phyloP scores from a whole-genome alignment of 2,113 vertebrate genomes.

The Rhizomys pruinosus region DNA sequence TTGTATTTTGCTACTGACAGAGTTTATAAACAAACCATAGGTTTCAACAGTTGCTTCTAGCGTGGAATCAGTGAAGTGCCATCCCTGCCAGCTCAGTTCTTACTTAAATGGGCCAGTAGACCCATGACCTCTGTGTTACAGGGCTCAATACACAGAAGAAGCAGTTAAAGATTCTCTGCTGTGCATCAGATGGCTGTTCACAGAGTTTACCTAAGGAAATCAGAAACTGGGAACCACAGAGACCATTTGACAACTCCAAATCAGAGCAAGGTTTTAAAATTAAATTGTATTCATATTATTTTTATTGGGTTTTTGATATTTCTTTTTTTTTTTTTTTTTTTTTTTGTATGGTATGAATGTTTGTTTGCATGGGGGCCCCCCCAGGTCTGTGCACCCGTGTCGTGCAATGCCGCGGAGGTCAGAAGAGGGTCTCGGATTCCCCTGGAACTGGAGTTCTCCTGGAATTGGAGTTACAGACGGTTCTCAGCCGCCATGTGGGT shows the following conservation, averaged over 20 bases:
- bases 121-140: neutral
- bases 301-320: too few species aligned
- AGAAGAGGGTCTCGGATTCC: too few species aligned
- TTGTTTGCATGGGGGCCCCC: too few species aligned
- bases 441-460: too few species aligned
- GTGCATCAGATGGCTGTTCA: neutral
- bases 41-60: neutral
- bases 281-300: too few species aligned
- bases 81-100: neutral
- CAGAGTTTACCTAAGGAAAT: neutral
- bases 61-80: neutral
- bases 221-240: neutral
- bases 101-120: neutral
- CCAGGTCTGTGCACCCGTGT: too few species aligned
- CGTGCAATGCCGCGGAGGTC: too few species aligned
- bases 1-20: slow-evolving; percentile 15
- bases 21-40: neutral
- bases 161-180: neutral
- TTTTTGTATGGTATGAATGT: too few species aligned
- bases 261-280: neutral
- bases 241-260: neutral
- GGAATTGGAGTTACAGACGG: too few species aligned
- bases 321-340: too few species aligned
- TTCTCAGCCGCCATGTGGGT: too few species aligned
- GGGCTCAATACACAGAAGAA: slow-evolving; percentile 1